phyloP scores from a whole-genome alignment of 2,888 invertebrate genomes.

The Suillia variegata region DNA sequence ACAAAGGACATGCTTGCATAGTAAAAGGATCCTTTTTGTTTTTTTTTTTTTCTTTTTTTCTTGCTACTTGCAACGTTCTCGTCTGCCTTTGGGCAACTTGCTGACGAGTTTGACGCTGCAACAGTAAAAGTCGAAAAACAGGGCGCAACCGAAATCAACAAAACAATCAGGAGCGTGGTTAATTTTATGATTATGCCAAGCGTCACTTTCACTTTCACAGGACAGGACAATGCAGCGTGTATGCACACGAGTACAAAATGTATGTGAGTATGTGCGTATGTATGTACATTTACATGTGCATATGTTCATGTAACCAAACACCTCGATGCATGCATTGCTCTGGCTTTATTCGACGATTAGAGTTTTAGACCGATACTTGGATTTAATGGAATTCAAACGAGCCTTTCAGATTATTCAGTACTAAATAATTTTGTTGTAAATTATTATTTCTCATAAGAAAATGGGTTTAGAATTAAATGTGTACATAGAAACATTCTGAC shows the following conservation, averaged over 20 bases:
- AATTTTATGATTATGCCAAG: slow-evolving; percentile 44
- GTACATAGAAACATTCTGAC: no score
- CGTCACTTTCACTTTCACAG: slow-evolving; percentile 7
- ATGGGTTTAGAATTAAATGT: no score
- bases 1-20: no score
- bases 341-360: no score
- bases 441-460: no score
- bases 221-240: not conserved
- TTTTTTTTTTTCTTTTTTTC: not conserved
- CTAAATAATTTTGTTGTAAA: no score
- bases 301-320: slow-evolving; percentile 1
- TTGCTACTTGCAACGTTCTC: not conserved
- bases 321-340: not conserved
- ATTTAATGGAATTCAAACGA: no score
- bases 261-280: not conserved
- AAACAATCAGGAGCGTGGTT: slow-evolving; percentile 55
- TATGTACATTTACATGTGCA: slow-evolving; percentile 17
- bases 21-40: not conserved
- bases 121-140: slow-evolving; percentile 10
- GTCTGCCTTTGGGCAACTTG: not conserved
- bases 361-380: no score
- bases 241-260: no score
- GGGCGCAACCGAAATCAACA: slow-evolving; percentile 47
- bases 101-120: not conserved
- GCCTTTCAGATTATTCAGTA: no score